phyloP scores from a whole-genome alignment of 2,888 invertebrate genomes.

The Lissocephala sabroskyi region DNA sequence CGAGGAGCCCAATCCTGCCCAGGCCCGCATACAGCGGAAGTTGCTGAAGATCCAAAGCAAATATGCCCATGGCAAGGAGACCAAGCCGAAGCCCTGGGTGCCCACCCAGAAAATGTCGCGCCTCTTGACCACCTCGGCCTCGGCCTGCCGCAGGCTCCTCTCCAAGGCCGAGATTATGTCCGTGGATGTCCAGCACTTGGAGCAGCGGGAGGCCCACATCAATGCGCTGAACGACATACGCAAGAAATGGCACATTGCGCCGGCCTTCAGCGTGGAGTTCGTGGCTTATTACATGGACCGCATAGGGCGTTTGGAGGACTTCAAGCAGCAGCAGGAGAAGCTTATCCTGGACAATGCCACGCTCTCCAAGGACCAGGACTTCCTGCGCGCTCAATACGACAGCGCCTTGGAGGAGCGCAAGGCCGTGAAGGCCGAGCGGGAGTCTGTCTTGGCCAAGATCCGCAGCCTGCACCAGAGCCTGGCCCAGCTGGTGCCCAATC shows the following conservation, averaged over 20 bases:
- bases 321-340: slow-evolving; percentile 84
- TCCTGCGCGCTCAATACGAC: slow-evolving; percentile 84
- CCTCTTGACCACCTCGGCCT: slow-evolving; percentile 90
- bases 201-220: slow-evolving; percentile 87
- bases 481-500: slow-evolving; percentile 75
- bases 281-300: slow-evolving; percentile 94
- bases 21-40: slow-evolving; percentile 84
- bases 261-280: slow-evolving; percentile 95
- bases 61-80: slow-evolving; percentile 82
- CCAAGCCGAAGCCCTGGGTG: slow-evolving; percentile 89
- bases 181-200: slow-evolving; percentile 85
- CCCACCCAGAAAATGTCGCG: slow-evolving; percentile 97
- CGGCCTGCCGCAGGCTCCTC: slow-evolving; percentile 86
- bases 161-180: slow-evolving; percentile 93
- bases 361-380: slow-evolving; percentile 84
- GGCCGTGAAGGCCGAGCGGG: slow-evolving; percentile 77
- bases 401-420: slow-evolving; percentile 79
- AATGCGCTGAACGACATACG: slow-evolving; percentile 88
- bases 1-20: slow-evolving; percentile 76
- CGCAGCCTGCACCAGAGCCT: slow-evolving; percentile 26
- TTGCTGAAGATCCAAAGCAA: slow-evolving; percentile 88
- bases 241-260: slow-evolving; percentile 95
- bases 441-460: slow-evolving; percentile 20
- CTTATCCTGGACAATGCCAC: slow-evolving; percentile 82
- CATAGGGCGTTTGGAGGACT: slow-evolving; percentile 84